These are phyloP conservation scores for Diplolepis rosae DNA, from an alignment of 2,888 invertebrate genomes.

Conservation along the genomic window DNA sequence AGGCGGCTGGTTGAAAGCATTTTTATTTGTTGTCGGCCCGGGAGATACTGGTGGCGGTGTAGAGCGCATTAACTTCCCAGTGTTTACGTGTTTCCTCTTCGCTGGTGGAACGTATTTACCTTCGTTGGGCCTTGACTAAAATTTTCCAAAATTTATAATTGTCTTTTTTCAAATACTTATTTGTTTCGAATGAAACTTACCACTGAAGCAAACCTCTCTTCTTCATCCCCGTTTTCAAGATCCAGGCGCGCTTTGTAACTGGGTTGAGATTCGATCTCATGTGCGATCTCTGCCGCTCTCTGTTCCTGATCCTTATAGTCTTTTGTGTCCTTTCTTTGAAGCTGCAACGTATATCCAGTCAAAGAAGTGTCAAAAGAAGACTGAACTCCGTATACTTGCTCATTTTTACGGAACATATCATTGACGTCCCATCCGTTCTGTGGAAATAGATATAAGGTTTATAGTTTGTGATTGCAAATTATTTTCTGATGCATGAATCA, in stretches of 20 bases:
- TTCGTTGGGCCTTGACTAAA: slow-evolving; percentile 69
- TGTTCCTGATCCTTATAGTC: slow-evolving; percentile 90
- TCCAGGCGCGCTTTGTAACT: slow-evolving; percentile 87
- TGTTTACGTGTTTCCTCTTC: slow-evolving; percentile 80
- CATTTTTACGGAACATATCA: slow-evolving; percentile 97
- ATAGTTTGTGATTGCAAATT: not conserved
- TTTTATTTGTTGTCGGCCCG: slow-evolving; percentile 67
- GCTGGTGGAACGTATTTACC: slow-evolving; percentile 87
- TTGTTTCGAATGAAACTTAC: slow-evolving; percentile 73
- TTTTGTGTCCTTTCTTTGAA: slow-evolving; percentile 89
- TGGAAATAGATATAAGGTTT: slow-evolving; percentile 33
- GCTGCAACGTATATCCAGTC: slow-evolving; percentile 91
- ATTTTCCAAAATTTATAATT: not conserved
- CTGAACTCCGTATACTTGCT: slow-evolving; percentile 91
- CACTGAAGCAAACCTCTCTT: slow-evolving; percentile 91
- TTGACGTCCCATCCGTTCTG: slow-evolving; percentile 96
- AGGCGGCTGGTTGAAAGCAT: slow-evolving; percentile 66
- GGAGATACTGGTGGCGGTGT: slow-evolving; percentile 76
- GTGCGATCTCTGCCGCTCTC: slow-evolving; percentile 92
- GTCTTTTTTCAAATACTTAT: not conserved
- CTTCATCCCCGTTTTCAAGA: slow-evolving; percentile 95
- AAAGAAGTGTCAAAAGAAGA: slow-evolving; percentile 94
- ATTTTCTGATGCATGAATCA: too few relatives aligned
- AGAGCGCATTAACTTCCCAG: slow-evolving; percentile 81
- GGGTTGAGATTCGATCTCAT: slow-evolving; percentile 92